These are phyloP conservation scores for Ridgeia piscesae DNA, from an alignment of 1,140 invertebrate genomes.

Conservation along the genomic window DNA sequence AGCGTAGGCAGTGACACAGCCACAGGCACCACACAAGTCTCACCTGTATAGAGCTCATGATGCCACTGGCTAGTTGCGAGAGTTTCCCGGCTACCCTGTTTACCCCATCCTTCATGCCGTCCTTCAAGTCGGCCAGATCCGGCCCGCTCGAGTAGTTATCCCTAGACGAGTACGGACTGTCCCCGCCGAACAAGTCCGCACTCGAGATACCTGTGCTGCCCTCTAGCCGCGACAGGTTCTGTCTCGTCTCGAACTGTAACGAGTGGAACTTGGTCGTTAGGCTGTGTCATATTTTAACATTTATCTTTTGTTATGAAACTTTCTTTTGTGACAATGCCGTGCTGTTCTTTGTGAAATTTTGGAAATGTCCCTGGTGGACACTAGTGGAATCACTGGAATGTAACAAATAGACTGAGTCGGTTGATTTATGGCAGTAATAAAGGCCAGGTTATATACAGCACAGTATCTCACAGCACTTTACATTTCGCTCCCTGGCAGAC, in stretches of 20 bases:
- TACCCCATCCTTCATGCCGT: slow-evolving; percentile 93
- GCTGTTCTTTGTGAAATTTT: not conserved
- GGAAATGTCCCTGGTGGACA: not conserved
- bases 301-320: not conserved
- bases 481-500: too few species aligned
- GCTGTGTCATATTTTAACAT: slow-evolving; percentile 6
- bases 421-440: not conserved
- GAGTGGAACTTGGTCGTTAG: not conserved
- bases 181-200: slow-evolving; percentile 87
- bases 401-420: not conserved
- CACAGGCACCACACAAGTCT: not conserved
- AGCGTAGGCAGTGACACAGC: not conserved
- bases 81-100: slow-evolving; percentile 93
- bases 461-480: too few species aligned
- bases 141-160: slow-evolving; percentile 59
- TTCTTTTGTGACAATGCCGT: not conserved
- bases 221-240: slow-evolving; percentile 76
- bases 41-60: slow-evolving; percentile 88
- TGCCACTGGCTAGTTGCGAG: slow-evolving; percentile 89
- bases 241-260: slow-evolving; percentile 66
- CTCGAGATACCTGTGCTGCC: slow-evolving; percentile 81
- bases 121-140: slow-evolving; percentile 92
- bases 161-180: slow-evolving; percentile 21
- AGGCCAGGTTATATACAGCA: too few species aligned
- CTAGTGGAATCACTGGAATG: not conserved